Conservation (phyloP, 2,888 invertebrate species). For the Torymus aiolomorphi region DNA sequence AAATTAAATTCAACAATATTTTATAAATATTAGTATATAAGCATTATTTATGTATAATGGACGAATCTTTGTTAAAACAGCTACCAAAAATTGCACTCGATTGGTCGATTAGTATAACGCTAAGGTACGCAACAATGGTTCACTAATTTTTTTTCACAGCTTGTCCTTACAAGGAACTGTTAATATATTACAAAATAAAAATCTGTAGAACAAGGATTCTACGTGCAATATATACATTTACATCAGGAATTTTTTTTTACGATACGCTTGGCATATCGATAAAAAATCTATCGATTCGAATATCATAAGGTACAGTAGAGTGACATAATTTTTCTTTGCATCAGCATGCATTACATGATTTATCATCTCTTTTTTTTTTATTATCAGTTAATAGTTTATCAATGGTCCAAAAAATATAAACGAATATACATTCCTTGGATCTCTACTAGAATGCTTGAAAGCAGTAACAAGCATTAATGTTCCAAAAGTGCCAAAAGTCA, state of each 20-base stretch:
- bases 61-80: conserved; percentile 36
- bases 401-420: no score
- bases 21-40: conserved; percentile 44
- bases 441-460: no score
- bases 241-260: not conserved
- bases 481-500: conserved; percentile 47
- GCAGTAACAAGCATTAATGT: no score
- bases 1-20: conserved; percentile 40
- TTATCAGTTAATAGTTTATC: no score
- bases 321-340: no score
- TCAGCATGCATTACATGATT: no score
- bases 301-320: no score
- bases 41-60: conserved; percentile 36
- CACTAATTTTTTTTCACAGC: conserved; percentile 33
- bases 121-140: conserved; percentile 41
- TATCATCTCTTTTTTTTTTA: no score
- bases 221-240: conserved; percentile 28
- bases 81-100: conserved; percentile 43
- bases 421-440: no score
- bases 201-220: conserved; percentile 27
- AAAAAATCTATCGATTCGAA: not conserved
- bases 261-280: conserved; percentile 23
- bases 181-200: conserved; percentile 49
- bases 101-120: conserved; percentile 35
- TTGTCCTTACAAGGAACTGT: conserved; percentile 40